Conservation (phyloP, 2,113 vertebrate genomes). For the Cyprinodon brontotheroides region DNA sequence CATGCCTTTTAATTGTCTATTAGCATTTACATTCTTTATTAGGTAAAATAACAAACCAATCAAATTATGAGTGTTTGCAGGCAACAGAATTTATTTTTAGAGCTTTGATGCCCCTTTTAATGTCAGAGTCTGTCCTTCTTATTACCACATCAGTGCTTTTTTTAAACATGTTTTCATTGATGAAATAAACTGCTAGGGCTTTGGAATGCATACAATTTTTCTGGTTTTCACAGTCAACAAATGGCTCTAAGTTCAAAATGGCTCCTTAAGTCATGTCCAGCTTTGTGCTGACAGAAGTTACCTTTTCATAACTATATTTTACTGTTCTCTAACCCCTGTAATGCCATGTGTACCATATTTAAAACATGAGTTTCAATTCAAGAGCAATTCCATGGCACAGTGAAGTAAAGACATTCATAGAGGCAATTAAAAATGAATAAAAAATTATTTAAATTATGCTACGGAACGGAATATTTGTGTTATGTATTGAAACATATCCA, state of each 20-base stretch:
- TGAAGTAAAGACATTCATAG: no score
- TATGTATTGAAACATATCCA: no score
- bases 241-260: conserved; percentile 23
- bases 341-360: no score
- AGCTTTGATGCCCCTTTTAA: not conserved
- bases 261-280: conserved; percentile 17
- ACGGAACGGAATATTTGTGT: no score
- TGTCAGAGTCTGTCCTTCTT: conserved; percentile 16
- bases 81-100: not conserved
- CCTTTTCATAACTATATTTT: no score
- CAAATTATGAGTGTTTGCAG: not conserved
- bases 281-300: conserved; percentile 8
- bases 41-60: not conserved
- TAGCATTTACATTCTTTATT: not conserved
- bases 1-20: not conserved
- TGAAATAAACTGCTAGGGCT: conserved; percentile 51
- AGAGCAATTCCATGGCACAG: no score
- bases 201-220: conserved; percentile 42
- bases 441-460: no score
- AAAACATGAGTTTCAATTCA: no score
- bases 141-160: conserved; percentile 52
- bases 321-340: no score
- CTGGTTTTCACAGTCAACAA: conserved; percentile 11
- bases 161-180: conserved; percentile 57
- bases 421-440: no score